Conservation (phyloP, 1,140 invertebrate genomes). For the Aleiodes sp. region DNA sequence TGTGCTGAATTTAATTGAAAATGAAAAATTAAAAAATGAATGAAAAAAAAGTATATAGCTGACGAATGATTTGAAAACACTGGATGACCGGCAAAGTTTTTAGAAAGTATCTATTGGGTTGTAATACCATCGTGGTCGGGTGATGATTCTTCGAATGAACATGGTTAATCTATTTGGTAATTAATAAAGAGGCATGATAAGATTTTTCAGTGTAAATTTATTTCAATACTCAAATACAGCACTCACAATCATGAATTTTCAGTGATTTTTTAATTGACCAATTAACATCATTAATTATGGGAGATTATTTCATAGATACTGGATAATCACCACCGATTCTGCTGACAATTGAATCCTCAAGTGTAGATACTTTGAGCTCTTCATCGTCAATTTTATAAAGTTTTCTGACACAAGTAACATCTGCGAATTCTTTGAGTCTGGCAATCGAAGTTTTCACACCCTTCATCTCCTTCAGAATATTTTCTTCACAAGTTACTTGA, state of each 20-base stretch:
- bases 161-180: constrained; percentile 31
- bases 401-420: constrained; percentile 65
- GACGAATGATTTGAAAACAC: constrained; percentile 21
- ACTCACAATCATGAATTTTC: neutral
- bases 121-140: constrained; percentile 22
- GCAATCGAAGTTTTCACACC: constrained; percentile 64
- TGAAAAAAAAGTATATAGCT: constrained; percentile 28
- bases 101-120: too few relatives aligned
- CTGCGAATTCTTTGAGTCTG: constrained; percentile 59
- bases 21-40: constrained; percentile 29
- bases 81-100: too few relatives aligned
- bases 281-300: too few relatives aligned
- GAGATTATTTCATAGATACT: constrained; percentile 41
- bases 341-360: constrained; percentile 70
- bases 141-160: constrained; percentile 35
- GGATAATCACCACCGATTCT: constrained; percentile 71
- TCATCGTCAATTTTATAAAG: constrained; percentile 69
- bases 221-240: neutral
- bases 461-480: constrained; percentile 61
- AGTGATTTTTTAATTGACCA: neutral
- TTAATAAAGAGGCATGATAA: constrained; percentile 31
- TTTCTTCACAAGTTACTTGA: constrained; percentile 51
- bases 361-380: constrained; percentile 57
- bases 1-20: constrained; percentile 20
- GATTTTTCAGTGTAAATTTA: constrained; percentile 13